Base-by-base conservation (phyloP, 1,140 invertebrate species). In the Lutraria rhynchaena region DNA sequence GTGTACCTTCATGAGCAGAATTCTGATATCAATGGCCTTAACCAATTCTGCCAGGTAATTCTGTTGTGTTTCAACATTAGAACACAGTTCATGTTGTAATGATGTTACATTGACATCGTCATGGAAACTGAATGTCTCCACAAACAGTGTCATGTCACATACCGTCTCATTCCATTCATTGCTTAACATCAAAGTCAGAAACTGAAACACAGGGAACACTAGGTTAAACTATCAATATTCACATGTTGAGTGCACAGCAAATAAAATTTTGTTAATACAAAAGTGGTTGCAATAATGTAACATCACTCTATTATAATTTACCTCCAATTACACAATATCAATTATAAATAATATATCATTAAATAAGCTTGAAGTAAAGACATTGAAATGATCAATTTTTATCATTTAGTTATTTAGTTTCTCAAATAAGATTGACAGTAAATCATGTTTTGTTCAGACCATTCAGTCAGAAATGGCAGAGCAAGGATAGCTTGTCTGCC, bases 81-180 rank as follows among this genome's bases (percentile, higher is more conserved):
- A 22, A 55, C 71, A 74, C 13, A 74, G 35, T 5, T 74, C 44
- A 0, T 60, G 44, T 33, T 74, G 71, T 7, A 74, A 33, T 17
- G 31, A 22, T 41, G 53, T 46, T 33, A 61, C 55, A 22, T 74
- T 61, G 5, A 74, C n/a, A 27, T 60, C 71, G 44, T 3, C 22
- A n/a, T 53, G 33, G 55, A 74, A 74, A 1, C 22, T 27, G 46
- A 74, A 74, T 31, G 57, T 60, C 3, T 49, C 37, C 27, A 29
- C 5, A 29, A 74, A 74, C 27, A 46, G 3, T 9, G 53, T 60
- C 35, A 51, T 27, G 22, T 74, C 60, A 29, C 71, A 74, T 17
- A 74, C 33, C 7, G 49, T 53, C 11, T 19, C 19, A 1, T 61
- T 46, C 53, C 55, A 74, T 53, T 61, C 49, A 17, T 74, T 46